Base-by-base conservation (phyloP, 1,140 invertebrate species). In the Akabosia matsudoensis region DNA sequence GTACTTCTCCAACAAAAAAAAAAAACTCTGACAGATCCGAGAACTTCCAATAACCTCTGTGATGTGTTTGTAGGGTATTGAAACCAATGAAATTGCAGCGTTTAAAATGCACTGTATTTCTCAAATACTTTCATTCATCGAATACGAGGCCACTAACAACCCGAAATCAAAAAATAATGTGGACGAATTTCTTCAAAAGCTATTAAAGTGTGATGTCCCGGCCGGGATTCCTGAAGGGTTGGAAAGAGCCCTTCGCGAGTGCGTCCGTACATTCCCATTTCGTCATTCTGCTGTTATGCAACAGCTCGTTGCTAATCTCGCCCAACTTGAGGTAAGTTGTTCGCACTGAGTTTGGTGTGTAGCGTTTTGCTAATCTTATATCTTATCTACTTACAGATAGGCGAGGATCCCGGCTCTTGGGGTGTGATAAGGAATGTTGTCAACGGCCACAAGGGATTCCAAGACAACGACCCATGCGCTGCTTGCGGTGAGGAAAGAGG, bases 61-160 rank as follows among this genome's bases (percentile, higher is more conserved):
- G n/a, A n/a, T n/a, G n/a, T n/a, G 26, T 73, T 51, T 31, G 4
- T 87, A 89, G 81, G 88, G 91, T 3, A 87, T 88, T 61, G 93
- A 97, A 75, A 90, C 90, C 0, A 98, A 98, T 85, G 97, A 99
- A 87, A 89, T 97, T 4, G 90, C 96, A 87, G 90, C 94, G 0
- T 93, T 97, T 78, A 97, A 98, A 84, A 92, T 93, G 83, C 94
- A 97, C 84, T 96, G 96, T 83, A 85, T 97, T 0, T 87, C 90
- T 37, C 93, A 89, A 83, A 87, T 97, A 70, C 85, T 95, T 14
- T 88, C 86, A 51, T 91, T 92, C 84, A 86, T 95, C 61, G 67
- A 79, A 51, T 26, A 33, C 52, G 79, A 76, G 70, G 30, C 76
- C 79, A 56, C 37, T 13, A 64, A 31, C 22, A 73, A 37, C 26